Conservation (phyloP, 2,888 invertebrate genomes). For the Stratiomys singularior region DNA sequence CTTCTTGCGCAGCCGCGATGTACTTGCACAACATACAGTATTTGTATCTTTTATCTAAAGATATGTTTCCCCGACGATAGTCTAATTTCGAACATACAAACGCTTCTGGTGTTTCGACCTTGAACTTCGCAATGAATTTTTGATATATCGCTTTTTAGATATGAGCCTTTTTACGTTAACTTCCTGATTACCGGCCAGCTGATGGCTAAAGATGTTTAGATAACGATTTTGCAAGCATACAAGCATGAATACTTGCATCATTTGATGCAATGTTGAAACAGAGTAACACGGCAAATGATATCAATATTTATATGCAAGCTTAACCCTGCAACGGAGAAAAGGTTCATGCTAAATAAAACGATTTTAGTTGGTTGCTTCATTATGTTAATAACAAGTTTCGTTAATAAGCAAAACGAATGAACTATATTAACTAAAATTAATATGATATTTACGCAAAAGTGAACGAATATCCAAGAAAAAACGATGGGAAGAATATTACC, state of each 20-base stretch:
- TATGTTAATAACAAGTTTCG: too few species aligned
- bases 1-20: not conserved
- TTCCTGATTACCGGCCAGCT: not conserved
- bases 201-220: not conserved
- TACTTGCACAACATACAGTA: too few species aligned
- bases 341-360: not conserved
- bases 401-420: too few species aligned
- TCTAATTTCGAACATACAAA: not conserved
- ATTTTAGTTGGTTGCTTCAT: not conserved
- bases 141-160: not conserved
- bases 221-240: not conserved
- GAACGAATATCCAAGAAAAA: too few species aligned
- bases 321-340: too few species aligned
- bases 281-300: too few species aligned
- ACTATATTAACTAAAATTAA: too few species aligned
- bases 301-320: too few species aligned
- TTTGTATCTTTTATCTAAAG: not conserved
- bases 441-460: too few species aligned
- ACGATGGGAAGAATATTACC: too few species aligned
- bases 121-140: slow-evolving; percentile 34
- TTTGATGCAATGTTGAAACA: too few species aligned
- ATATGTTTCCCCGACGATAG: not conserved
- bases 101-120: slow-evolving; percentile 2
- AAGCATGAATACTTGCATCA: too few species aligned
- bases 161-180: not conserved